A percentile compares a stretch with the other conserved stretches of the same genome.
Conservation (phyloP, 2,113 vertebrate genomes). For the Oxyruncus cristatus region DNA sequence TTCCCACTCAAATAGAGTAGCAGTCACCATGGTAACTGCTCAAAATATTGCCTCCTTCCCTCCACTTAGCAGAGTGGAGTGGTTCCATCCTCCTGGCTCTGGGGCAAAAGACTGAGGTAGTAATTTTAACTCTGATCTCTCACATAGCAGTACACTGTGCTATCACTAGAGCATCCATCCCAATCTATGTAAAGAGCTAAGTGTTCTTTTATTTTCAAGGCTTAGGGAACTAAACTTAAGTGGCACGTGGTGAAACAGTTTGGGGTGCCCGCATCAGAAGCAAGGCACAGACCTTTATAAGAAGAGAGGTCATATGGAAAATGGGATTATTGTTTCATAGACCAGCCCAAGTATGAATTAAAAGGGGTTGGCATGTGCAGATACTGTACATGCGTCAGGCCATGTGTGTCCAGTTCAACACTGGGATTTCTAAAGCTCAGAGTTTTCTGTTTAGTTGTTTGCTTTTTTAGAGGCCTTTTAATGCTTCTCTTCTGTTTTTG, state of each 20-base stretch:
- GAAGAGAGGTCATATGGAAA: neutral
- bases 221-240: neutral
- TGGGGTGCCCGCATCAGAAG: neutral
- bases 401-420: neutral
- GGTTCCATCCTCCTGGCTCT: constrained; percentile 49
- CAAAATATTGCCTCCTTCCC: constrained; percentile 61
- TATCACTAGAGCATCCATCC: neutral
- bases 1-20: constrained; percentile 55
- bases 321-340: neutral
- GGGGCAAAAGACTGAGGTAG: constrained; percentile 58
- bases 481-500: neutral
- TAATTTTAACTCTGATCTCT: constrained; percentile 49
- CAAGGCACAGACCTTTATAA: neutral
- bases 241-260: neutral
- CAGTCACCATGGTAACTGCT: constrained; percentile 44
- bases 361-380: constrained; percentile 13
- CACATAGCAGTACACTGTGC: constrained; percentile 1
- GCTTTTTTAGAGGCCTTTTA: neutral
- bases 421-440: neutral
- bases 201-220: neutral
- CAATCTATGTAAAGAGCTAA: neutral
- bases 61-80: constrained; percentile 59
- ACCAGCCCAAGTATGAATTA: neutral
- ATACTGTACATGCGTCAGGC: neutral
- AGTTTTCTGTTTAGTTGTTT: neutral